Evolutionary conservation across 2,113 vertebrate genomes (phyloP).

Genomic region (Labeo rohita): DNA sequence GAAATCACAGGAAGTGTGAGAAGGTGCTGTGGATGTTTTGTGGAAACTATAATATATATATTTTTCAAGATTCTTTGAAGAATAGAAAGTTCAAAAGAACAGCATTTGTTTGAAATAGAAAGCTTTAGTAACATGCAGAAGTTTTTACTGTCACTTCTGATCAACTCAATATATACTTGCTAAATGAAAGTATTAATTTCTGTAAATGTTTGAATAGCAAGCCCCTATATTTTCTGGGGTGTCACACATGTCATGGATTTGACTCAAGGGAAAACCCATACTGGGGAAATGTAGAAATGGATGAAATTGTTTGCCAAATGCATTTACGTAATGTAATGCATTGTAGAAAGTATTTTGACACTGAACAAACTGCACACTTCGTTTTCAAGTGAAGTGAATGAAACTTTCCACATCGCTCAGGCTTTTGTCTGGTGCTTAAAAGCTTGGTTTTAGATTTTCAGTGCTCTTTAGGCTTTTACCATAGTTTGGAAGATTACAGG

Average conservation of each 20-base stretch:
- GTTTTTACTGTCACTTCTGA: background rate
- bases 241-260: background rate
- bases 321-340: background rate
- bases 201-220: background rate
- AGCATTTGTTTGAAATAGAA: background rate
- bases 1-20: too few relatives aligned
- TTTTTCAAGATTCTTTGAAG: background rate
- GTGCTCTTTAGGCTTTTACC: background rate
- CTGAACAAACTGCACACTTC: background rate
- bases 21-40: too few relatives aligned
- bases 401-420: background rate
- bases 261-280: background rate
- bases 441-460: background rate
- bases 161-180: background rate
- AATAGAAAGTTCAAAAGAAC: background rate
- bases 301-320: background rate
- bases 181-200: background rate
- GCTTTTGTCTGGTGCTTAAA: background rate
- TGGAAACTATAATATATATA: too few relatives aligned
- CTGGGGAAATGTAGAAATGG: background rate
- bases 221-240: background rate
- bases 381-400: background rate
- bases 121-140: background rate
- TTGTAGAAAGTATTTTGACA: background rate
- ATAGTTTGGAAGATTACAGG: background rate